These are phyloP conservation scores for Dromiciops gliroides DNA, from an alignment of 2,113 vertebrate genomes.

Conservation along the genomic window DNA sequence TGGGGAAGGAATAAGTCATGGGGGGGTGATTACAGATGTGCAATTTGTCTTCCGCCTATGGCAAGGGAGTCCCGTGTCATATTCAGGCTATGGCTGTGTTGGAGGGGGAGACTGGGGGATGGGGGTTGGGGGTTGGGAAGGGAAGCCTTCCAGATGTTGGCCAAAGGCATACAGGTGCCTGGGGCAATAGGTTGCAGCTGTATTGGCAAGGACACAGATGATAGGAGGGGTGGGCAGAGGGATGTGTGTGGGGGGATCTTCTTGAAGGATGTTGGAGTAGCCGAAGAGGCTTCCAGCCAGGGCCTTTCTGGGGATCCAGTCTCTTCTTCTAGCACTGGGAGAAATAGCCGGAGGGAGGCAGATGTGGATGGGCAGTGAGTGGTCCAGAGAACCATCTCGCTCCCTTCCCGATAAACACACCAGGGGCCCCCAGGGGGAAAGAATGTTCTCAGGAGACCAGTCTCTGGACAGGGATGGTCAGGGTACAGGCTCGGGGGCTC, in stretches of 20 bases:
- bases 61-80: slow-evolving; percentile 47
- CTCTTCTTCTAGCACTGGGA: background rate
- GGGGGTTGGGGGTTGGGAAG: slow-evolving; percentile 36
- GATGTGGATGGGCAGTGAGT: background rate
- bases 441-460: too few relatives aligned
- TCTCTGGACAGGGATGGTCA: too few relatives aligned
- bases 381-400: too few relatives aligned
- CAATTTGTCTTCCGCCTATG: too few relatives aligned
- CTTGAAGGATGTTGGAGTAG: background rate
- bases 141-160: background rate
- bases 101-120: slow-evolving; percentile 78
- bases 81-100: slow-evolving; percentile 79
- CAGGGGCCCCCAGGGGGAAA: too few relatives aligned
- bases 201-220: background rate
- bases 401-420: too few relatives aligned
- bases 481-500: too few relatives aligned
- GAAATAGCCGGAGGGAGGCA: background rate
- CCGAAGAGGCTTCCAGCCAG: background rate
- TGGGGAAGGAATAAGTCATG: too few relatives aligned
- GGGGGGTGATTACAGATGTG: too few relatives aligned
- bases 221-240: too few relatives aligned
- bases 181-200: background rate
- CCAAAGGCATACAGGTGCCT: too few relatives aligned
- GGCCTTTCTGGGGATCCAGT: slow-evolving; percentile 5
- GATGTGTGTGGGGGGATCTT: background rate